Conservation (phyloP, 1,140 invertebrate species). For the Drosophila kurseongensis region DNA sequence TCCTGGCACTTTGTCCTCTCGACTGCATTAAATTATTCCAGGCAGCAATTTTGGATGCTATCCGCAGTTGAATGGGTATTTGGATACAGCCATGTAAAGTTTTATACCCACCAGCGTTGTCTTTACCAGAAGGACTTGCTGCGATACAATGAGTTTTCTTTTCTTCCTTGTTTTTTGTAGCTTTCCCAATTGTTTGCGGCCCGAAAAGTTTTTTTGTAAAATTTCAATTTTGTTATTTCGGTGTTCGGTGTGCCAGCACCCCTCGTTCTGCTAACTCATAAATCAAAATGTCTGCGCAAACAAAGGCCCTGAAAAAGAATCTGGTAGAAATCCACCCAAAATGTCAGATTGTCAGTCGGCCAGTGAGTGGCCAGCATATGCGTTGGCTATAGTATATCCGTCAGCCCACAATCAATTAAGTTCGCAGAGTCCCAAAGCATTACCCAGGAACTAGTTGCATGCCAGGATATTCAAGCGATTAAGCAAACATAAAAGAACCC, state of each 20-base stretch:
- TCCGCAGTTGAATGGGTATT: constrained; percentile 41
- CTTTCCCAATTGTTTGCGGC: constrained; percentile 49
- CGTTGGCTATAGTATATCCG: constrained; percentile 11
- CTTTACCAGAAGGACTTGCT: constrained; percentile 52
- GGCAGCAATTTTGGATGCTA: constrained; percentile 51
- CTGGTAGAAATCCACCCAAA: constrained; percentile 28
- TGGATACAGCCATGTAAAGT: constrained; percentile 43
- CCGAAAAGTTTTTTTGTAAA: constrained; percentile 63
- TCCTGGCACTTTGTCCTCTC: constrained; percentile 36
- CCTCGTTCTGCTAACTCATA: constrained; percentile 60
- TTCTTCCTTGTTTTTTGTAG: background rate
- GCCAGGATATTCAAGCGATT: constrained; percentile 61
- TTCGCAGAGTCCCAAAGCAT: constrained; percentile 35
- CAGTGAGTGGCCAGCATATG: constrained; percentile 42
- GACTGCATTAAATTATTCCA: constrained; percentile 59
- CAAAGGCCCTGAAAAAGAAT: constrained; percentile 58
- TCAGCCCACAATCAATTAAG: constrained; percentile 60
- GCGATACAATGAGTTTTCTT: constrained; percentile 48
- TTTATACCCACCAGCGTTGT: constrained; percentile 66
- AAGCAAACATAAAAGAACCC: constrained; percentile 56
- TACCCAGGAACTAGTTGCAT: constrained; percentile 54
- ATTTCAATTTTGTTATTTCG: constrained; percentile 67
- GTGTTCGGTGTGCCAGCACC: constrained; percentile 1
- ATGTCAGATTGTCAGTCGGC: constrained; percentile 44
- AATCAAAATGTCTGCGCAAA: constrained; percentile 79